Conservation (phyloP, 1,140 invertebrate genomes). For the Macrosteles quadrilineatus region DNA sequence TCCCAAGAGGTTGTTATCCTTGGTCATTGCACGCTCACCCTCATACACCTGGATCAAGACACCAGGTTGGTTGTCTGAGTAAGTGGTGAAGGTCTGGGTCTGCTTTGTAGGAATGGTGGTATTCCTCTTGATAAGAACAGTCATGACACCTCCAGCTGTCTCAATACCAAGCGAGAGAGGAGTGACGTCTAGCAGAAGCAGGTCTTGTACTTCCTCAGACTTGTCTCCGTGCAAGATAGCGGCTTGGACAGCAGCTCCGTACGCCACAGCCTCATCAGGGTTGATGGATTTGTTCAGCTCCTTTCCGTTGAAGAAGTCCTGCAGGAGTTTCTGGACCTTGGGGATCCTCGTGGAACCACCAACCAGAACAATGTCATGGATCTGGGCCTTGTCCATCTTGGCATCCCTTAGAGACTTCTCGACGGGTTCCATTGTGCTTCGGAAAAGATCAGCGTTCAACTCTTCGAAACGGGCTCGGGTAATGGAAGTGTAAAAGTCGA, state of each 20-base stretch:
- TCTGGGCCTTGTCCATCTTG: slow-evolving; percentile 89
- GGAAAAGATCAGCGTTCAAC: slow-evolving; percentile 89
- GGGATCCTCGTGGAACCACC: slow-evolving; percentile 98
- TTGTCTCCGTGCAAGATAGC: slow-evolving; percentile 95
- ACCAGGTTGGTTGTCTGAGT: slow-evolving; percentile 95
- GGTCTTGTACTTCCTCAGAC: slow-evolving; percentile 86
- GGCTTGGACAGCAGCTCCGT: slow-evolving; percentile 85
- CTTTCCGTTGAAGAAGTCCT: slow-evolving; percentile 97
- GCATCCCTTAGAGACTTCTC: slow-evolving; percentile 93
- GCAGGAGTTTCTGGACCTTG: slow-evolving; percentile 92
- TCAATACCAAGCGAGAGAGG: slow-evolving; percentile 96
- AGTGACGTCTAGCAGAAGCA: slow-evolving; percentile 90
- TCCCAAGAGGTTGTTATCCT: slow-evolving; percentile 89
- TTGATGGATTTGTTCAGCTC: slow-evolving; percentile 96
- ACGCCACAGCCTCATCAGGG: slow-evolving; percentile 91
- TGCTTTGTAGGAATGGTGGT: slow-evolving; percentile 96
- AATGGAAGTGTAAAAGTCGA: slow-evolving; percentile 95
- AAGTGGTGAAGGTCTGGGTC: slow-evolving; percentile 95
- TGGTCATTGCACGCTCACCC: slow-evolving; percentile 90
- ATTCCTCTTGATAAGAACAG: slow-evolving; percentile 91
- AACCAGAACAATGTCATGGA: slow-evolving; percentile 96
- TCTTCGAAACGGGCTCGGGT: slow-evolving; percentile 94
- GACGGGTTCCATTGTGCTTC: slow-evolving; percentile 90
- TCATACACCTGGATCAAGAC: slow-evolving; percentile 87
- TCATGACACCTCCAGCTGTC: slow-evolving; percentile 97